Conservation (phyloP, 2,113 vertebrate species). For the Electrona antarctica region DNA sequence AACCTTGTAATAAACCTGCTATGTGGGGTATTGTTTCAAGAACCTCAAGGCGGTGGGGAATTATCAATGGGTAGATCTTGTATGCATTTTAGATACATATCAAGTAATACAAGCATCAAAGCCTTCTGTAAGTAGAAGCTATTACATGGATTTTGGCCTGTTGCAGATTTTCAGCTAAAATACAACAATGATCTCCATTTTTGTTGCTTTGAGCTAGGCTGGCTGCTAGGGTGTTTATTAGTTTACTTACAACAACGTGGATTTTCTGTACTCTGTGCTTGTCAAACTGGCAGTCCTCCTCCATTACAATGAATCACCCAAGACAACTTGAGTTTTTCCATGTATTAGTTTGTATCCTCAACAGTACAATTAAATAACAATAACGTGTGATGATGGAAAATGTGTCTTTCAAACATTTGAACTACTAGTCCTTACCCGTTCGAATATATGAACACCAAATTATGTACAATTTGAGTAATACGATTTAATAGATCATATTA, state of each 20-base stretch:
- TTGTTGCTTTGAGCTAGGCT: conserved; percentile 22
- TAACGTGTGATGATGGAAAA: not conserved
- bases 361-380: conserved; percentile 4
- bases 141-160: conserved; percentile 43
- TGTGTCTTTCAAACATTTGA: not conserved
- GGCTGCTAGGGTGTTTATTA: conserved; percentile 15
- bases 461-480: no score
- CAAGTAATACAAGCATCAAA: conserved; percentile 39
- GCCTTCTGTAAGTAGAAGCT: conserved; percentile 19
- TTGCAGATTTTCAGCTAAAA: not conserved
- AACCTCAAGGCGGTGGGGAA: conserved; percentile 7
- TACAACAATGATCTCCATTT: not conserved
- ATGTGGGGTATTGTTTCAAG: conserved; percentile 20
- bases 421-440: no score
- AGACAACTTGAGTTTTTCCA: not conserved
- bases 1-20: conserved; percentile 21
- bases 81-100: conserved; percentile 36
- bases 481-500: no score
- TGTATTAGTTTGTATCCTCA: not conserved
- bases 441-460: no score
- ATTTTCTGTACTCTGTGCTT: conserved; percentile 11
- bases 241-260: conserved; percentile 15
- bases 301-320: conserved; percentile 29
- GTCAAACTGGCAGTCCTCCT: conserved; percentile 14
- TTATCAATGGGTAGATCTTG: conserved; percentile 21